Conservation (phyloP, 2,797 vertebrate genomes). For the Oreochromis grahami region DNA sequence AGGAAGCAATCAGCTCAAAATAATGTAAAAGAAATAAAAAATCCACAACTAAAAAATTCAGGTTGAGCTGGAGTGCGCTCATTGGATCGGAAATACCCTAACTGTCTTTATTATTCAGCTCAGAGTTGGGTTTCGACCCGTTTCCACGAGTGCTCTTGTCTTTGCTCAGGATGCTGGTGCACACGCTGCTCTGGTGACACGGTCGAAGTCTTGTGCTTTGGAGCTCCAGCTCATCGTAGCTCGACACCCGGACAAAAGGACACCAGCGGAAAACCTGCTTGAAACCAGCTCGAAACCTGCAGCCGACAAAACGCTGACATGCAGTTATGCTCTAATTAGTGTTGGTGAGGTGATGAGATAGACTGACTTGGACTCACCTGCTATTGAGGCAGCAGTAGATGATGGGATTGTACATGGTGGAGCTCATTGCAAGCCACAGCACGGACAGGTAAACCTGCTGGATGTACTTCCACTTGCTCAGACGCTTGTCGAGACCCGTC, state of each 20-base stretch:
- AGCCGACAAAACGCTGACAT: neutral
- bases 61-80: neutral
- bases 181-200: conserved; percentile 85
- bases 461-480: conserved; percentile 89
- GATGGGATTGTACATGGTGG: conserved; percentile 97
- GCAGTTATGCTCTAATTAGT: neutral
- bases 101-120: conserved; percentile 7
- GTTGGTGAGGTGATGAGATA: neutral
- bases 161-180: conserved; percentile 79
- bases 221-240: conserved; percentile 87
- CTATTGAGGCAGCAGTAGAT: conserved; percentile 98
- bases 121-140: conserved; percentile 20
- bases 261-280: conserved; percentile 91
- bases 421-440: conserved; percentile 97
- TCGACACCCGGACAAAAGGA: conserved; percentile 86
- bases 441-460: conserved; percentile 93
- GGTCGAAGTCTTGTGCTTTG: conserved; percentile 80
- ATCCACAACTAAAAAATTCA: neutral
- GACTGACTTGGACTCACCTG: conserved; percentile 75
- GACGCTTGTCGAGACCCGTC: conserved; percentile 80
- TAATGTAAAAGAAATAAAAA: neutral
- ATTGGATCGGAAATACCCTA: neutral
- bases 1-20: neutral
- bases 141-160: conserved; percentile 74
- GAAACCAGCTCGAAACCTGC: conserved; percentile 91